Base-by-base conservation (phyloP, 2,888 invertebrate species). In the Tachystola acroxantha region DNA sequence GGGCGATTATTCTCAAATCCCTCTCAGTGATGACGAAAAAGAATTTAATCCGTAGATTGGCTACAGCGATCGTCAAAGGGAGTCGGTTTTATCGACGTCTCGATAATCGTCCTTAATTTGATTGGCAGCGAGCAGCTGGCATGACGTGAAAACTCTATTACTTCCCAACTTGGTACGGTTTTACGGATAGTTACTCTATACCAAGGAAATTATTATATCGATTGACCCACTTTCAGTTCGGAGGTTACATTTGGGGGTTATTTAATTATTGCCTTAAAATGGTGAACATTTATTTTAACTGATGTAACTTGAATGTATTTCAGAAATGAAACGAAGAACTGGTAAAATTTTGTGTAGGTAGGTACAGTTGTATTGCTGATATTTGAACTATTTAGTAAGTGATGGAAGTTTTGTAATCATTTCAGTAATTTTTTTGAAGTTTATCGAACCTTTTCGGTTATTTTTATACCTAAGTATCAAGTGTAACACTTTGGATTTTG, bases 41-140 rank as follows among this genome's bases (percentile, higher is more conserved):
- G 65, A 70, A 68, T 72, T 69, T 65, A 75, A 76, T 73, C 71
- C 70, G 36, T 57, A 58, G 61, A 79, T 80, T 73, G 69, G 65
- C 59, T 53, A 43, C 37, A 57, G 49, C 52, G 60, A 67, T 73
- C 66, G 48, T 64, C 62, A 55, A 59, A 65, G 63, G 46, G 63
- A 60, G 56, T 57, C 55, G 33, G 47, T 30, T 57, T 57, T 64
- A 62, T 64, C 63, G 61, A 55, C 55, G 45, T 50, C 56, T 63
- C 65, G 64, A 71, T 77, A 77, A 81, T 78, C 71, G 68, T 46
- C 56, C 64, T 69, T 82, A 82, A 84, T 82, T 82, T 81, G 84
- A 81, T 81, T 74, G 81, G 73, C 72, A 71, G 61, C 56, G 61
- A 63, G 61, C 81, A 82, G 71, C 78, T 82, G 82, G 57, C 62